Evolutionary conservation across 2,113 vertebrate species (phyloP).

Genomic region (Prunella fulvescens): DNA sequence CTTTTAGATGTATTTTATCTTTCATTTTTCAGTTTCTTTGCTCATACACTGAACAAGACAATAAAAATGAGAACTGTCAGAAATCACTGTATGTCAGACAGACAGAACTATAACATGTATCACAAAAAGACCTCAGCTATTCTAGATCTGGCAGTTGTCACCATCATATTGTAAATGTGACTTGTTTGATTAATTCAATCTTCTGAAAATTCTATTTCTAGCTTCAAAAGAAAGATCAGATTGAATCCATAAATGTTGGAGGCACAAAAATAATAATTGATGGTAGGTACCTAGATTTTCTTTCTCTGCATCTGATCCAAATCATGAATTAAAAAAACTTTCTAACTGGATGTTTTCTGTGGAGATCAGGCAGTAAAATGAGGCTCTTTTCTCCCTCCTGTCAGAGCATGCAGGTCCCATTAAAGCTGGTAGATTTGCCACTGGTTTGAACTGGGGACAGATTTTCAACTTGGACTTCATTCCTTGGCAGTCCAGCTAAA

Average conservation of each 20-base stretch:
- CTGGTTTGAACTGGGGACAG: background rate
- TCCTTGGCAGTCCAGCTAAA: background rate
- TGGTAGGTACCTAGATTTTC: slow-evolving; percentile 71
- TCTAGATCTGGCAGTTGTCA: background rate
- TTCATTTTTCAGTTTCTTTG: background rate
- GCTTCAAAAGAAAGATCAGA: slow-evolving; percentile 82
- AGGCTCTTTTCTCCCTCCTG: background rate
- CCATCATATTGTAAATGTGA: background rate
- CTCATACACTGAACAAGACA: background rate
- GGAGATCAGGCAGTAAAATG: background rate
- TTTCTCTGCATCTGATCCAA: background rate
- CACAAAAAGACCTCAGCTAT: background rate
- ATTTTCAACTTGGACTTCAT: background rate
- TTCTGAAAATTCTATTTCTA: slow-evolving; percentile 59
- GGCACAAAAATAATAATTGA: slow-evolving; percentile 89
- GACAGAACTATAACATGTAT: background rate
- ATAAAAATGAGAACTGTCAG: background rate
- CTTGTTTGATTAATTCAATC: background rate
- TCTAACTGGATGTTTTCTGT: background rate
- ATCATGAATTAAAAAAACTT: background rate
- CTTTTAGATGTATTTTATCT: background rate
- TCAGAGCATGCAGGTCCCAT: background rate
- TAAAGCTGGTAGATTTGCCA: background rate
- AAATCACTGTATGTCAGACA: background rate
- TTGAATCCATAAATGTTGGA: slow-evolving; percentile 89